These are phyloP conservation scores for Leucosticte australis DNA, from an alignment of 2,113 vertebrate genomes.

Conservation along the genomic window DNA sequence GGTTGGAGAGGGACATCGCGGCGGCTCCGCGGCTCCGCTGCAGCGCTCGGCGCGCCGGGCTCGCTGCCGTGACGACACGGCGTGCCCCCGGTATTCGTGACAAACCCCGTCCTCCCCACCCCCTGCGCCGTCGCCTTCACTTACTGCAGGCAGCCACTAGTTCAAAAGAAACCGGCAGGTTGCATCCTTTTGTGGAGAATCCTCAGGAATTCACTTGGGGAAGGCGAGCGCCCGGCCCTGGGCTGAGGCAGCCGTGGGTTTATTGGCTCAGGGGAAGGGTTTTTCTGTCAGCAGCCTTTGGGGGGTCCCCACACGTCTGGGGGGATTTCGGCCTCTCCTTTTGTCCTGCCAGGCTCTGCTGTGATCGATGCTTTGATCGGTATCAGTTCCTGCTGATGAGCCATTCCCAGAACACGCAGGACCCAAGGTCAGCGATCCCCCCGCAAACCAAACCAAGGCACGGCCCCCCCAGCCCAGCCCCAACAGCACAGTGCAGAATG, in stretches of 20 bases:
- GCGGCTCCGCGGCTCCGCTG: conserved; percentile 37
- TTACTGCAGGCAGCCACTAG: conserved; percentile 51
- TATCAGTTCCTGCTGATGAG: not conserved
- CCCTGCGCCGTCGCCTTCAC: conserved; percentile 24
- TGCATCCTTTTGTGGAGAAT: not conserved
- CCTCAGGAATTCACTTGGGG: not conserved
- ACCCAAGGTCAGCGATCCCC: not conserved
- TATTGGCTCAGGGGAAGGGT: not conserved
- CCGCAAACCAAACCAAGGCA: not conserved
- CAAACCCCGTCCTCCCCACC: conserved; percentile 38
- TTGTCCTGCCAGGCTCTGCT: not conserved
- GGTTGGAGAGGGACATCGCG: conserved; percentile 81
- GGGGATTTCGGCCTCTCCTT: not conserved
- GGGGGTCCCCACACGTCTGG: not conserved
- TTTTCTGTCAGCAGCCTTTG: not conserved
- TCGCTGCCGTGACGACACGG: conserved; percentile 73
- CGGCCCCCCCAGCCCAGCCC: not conserved
- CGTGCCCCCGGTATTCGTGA: conserved; percentile 57
- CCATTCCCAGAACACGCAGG: not conserved
- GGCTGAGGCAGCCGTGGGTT: not conserved
- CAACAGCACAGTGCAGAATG: not conserved
- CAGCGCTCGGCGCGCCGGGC: conserved; percentile 69
- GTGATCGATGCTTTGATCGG: not conserved
- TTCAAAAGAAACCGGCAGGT: not conserved
- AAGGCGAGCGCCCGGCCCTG: not conserved